These are phyloP conservation scores for Odontocerum albicorne DNA, from an alignment of 2,888 invertebrate species.

Conservation along the genomic window DNA sequence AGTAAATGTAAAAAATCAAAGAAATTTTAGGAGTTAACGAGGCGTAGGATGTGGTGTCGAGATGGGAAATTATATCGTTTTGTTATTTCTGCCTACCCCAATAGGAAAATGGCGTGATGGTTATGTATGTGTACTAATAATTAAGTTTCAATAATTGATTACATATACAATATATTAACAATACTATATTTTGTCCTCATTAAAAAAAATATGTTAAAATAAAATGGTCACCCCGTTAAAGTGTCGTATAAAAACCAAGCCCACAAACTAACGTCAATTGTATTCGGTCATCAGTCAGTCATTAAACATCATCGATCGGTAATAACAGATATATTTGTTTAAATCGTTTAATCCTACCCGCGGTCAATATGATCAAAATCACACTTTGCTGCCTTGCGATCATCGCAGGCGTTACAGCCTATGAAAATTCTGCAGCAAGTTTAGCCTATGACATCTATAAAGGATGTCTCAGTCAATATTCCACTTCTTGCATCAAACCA, in stretches of 20 bases:
- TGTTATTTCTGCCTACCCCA: too few species aligned
- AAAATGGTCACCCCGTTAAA: constrained; percentile 7
- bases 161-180: too few species aligned
- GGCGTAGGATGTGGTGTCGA: too few species aligned
- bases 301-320: constrained; percentile 15
- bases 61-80: too few species aligned
- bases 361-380: constrained; percentile 26
- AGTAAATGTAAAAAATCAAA: too few species aligned
- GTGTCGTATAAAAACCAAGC: constrained; percentile 56
- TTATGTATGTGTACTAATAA: too few species aligned
- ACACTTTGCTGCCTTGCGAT: constrained; percentile 11
- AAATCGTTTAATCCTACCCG: background rate
- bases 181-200: too few species aligned
- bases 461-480: constrained; percentile 68
- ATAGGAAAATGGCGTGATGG: too few species aligned
- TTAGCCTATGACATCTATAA: constrained; percentile 67
- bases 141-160: too few species aligned
- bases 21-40: too few species aligned
- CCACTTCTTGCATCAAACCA: constrained; percentile 74
- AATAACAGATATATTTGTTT: background rate
- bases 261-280: constrained; percentile 52
- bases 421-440: constrained; percentile 59
- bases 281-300: constrained; percentile 46
- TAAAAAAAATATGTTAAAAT: too few species aligned
- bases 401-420: constrained; percentile 18